These are phyloP conservation scores for Meles meles DNA, from an alignment of 2,113 vertebrate genomes.

Conservation along the genomic window DNA sequence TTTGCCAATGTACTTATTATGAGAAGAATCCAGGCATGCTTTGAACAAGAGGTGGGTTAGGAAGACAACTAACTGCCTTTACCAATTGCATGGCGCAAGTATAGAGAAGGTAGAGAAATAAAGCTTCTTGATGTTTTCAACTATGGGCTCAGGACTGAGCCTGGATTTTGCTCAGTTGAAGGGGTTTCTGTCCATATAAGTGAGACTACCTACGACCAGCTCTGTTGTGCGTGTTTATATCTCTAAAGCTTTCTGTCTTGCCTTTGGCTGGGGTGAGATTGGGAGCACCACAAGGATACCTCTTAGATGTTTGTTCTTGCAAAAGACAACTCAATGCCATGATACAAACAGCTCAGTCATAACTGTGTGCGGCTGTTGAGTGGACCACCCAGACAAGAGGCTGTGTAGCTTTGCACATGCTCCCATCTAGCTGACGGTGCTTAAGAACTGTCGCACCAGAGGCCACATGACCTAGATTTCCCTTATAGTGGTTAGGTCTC, in stretches of 20 bases:
- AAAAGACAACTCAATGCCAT: neutral
- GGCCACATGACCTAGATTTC: neutral
- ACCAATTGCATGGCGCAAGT: rapidly evolving
- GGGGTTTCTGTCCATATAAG: neutral
- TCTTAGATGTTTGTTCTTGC: neutral
- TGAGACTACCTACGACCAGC: neutral
- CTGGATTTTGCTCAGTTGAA: too few species aligned
- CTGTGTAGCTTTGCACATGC: neutral
- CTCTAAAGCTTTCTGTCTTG: neutral
- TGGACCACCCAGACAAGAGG: neutral
- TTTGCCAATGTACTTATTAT: neutral
- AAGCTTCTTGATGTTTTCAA: neutral
- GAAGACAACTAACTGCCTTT: neutral
- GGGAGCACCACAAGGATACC: neutral
- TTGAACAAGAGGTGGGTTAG: neutral
- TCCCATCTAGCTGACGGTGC: neutral
- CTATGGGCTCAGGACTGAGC: neutral
- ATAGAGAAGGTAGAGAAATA: neutral
- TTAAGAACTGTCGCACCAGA: rapidly evolving
- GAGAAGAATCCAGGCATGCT: neutral
- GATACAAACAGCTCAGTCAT: neutral
- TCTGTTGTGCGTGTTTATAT: neutral
- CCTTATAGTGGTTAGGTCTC: neutral
- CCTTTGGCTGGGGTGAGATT: neutral
- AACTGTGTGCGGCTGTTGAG: rapidly evolving